phyloP scores from a whole-genome alignment of 2,888 invertebrate species.

The Digitonthophagus gazella region DNA sequence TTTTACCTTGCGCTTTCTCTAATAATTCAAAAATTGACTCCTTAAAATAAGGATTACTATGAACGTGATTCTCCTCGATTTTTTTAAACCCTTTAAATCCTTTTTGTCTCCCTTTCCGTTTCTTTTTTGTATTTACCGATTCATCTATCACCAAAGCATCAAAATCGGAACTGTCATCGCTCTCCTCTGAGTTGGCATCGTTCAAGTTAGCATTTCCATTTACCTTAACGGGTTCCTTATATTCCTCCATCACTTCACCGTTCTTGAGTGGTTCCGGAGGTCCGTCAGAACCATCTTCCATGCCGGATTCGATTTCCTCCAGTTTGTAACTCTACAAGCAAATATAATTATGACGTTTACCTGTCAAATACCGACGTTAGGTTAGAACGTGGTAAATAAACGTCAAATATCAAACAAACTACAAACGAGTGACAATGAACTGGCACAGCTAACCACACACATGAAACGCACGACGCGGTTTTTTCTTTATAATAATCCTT shows the following conservation, averaged over 20 bases:
- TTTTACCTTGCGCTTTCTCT: slow-evolving; percentile 26
- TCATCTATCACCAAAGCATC: slow-evolving; percentile 50
- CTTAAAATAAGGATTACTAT: slow-evolving; percentile 49
- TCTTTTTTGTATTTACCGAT: slow-evolving; percentile 32
- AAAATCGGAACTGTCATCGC: slow-evolving; percentile 48
- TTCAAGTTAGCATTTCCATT: slow-evolving; percentile 42
- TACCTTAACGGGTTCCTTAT: slow-evolving; percentile 36
- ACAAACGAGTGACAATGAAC: slow-evolving; percentile 18
- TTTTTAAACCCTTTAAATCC: slow-evolving; percentile 33
- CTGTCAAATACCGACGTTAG: slow-evolving; percentile 8
- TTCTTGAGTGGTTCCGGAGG: slow-evolving; percentile 40
- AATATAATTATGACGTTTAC: slow-evolving; percentile 23
- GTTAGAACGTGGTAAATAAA: slow-evolving; percentile 25
- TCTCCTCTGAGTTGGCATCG: slow-evolving; percentile 32
- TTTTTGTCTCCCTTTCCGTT: slow-evolving; percentile 25
- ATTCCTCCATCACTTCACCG: slow-evolving; percentile 44
- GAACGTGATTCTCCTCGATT: slow-evolving; percentile 29
- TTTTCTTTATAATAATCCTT: neutral
- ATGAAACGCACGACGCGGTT: neutral
- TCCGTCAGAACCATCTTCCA: slow-evolving; percentile 49
- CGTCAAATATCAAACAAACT: slow-evolving; percentile 16
- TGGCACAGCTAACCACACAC: slow-evolving; percentile 10
- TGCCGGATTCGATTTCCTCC: slow-evolving; percentile 39
- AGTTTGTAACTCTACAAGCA: slow-evolving; percentile 26
- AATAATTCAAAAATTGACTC: slow-evolving; percentile 49